These are phyloP conservation scores for Ophiodon elongatus DNA, from an alignment of 2,113 vertebrate species.

Conservation along the genomic window DNA sequence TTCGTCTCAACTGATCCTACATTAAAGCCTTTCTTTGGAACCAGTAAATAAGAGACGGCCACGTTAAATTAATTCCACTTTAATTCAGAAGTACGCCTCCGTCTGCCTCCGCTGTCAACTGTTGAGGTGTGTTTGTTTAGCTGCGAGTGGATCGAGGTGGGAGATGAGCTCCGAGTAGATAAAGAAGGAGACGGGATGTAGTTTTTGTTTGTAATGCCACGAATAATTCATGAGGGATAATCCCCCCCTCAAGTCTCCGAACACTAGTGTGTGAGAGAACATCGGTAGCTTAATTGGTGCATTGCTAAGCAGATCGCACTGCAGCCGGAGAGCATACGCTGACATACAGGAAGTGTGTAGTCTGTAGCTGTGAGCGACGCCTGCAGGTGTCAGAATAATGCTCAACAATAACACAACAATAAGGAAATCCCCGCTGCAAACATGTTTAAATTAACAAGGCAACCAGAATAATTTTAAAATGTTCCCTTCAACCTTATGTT, in stretches of 20 bases:
- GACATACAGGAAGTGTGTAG: background rate
- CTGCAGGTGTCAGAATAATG: constrained; percentile 34
- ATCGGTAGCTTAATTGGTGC: background rate
- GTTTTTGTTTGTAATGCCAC: background rate
- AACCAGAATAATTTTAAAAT: background rate
- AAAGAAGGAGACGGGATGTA: background rate
- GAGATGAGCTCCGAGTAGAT: constrained; percentile 2
- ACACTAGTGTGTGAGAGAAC: background rate
- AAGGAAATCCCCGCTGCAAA: background rate
- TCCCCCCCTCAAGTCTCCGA: background rate
- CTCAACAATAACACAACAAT: too few species aligned
- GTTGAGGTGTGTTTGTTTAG: background rate
- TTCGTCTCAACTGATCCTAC: background rate
- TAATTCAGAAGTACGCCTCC: background rate
- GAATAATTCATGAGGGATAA: background rate
- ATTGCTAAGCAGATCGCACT: background rate
- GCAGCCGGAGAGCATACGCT: background rate
- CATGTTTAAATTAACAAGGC: background rate
- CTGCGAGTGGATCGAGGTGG: background rate
- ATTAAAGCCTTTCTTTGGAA: background rate
- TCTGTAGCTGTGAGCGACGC: background rate
- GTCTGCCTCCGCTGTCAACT: background rate
- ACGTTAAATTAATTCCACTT: background rate
- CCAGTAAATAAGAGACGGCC: background rate
- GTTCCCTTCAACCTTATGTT: background rate